Percentiles rank a stretch among this genome's conserved stretches.
Evolutionary conservation across 2,888 invertebrate genomes (phyloP).

Genomic region (Lasioglossum villosulum): DNA sequence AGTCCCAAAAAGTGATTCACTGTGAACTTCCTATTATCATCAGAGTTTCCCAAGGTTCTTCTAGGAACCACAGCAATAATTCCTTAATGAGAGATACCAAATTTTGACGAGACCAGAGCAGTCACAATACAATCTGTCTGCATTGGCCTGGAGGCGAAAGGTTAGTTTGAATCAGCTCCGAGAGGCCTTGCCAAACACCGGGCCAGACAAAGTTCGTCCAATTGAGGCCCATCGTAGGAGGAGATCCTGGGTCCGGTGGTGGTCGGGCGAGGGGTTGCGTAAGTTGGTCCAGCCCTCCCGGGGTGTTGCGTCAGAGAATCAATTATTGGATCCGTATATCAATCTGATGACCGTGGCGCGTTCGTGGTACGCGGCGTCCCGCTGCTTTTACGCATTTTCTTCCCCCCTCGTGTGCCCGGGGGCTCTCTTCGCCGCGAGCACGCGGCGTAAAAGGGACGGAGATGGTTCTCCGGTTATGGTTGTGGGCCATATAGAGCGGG

Average conservation of each 20-base stretch:
- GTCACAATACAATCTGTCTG: background rate
- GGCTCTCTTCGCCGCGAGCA: conserved; percentile 39
- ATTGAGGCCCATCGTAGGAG: conserved; percentile 24
- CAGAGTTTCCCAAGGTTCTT: background rate
- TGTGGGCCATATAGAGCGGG: conserved; percentile 64
- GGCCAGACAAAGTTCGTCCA: conserved; percentile 35
- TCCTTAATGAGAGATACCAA: background rate
- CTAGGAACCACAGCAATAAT: background rate
- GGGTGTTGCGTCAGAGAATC: conserved; percentile 78
- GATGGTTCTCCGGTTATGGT: conserved; percentile 47
- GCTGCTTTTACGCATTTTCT: conserved; percentile 79
- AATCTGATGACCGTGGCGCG: conserved; percentile 78
- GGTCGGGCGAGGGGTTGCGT: conserved; percentile 73
- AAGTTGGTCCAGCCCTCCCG: conserved; percentile 73
- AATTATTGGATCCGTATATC: conserved; percentile 82
- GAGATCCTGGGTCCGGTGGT: conserved; percentile 36
- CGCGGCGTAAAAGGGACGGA: conserved; percentile 2
- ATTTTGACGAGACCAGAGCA: background rate
- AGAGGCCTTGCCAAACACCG: background rate
- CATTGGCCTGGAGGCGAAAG: background rate
- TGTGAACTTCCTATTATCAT: background rate
- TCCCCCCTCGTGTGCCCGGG: conserved; percentile 41
- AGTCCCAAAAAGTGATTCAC: background rate
- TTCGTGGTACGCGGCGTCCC: conserved; percentile 76
- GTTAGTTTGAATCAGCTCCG: background rate